phyloP scores from a whole-genome alignment of 2,888 invertebrate species.

The Drosophila lacicola region DNA sequence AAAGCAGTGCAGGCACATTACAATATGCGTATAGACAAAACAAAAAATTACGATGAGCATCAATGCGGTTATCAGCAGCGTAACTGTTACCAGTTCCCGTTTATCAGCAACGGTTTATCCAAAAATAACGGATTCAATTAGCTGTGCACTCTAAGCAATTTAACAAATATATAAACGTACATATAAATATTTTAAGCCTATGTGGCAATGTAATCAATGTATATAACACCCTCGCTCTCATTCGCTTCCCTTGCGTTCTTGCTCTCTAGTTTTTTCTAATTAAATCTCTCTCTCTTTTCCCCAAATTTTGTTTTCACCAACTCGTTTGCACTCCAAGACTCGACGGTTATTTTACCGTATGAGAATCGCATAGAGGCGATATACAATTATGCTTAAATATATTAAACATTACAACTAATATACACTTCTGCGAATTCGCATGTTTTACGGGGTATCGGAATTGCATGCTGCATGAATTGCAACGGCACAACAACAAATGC shows the following conservation, averaged over 20 bases:
- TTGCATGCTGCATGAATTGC: conserved; percentile 64
- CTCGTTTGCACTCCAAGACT: too few relatives aligned
- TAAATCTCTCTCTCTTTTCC: too few relatives aligned
- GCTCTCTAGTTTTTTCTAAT: too few relatives aligned
- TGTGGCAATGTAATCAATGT: too few relatives aligned
- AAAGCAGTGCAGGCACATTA: conserved; percentile 14
- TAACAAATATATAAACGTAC: background rate
- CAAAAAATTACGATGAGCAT: conserved; percentile 16
- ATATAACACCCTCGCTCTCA: too few relatives aligned
- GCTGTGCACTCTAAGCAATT: background rate
- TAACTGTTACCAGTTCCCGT: conserved; percentile 9
- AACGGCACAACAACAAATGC: conserved; percentile 17
- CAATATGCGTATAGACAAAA: conserved; percentile 2
- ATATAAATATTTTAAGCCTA: too few relatives aligned
- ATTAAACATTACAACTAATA: conserved; percentile 1
- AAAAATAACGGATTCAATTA: conserved; percentile 1
- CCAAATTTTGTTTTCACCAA: too few relatives aligned
- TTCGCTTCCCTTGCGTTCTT: too few relatives aligned
- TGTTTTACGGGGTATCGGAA: conserved; percentile 32
- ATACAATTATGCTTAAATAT: background rate
- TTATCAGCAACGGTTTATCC: conserved; percentile 18
- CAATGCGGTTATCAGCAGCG: conserved; percentile 13
- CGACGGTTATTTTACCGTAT: background rate
- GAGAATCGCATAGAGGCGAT: conserved; percentile 1
- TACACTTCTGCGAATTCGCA: background rate